Conservation (phyloP, 2,888 invertebrate genomes). For the Catocala sponsa region DNA sequence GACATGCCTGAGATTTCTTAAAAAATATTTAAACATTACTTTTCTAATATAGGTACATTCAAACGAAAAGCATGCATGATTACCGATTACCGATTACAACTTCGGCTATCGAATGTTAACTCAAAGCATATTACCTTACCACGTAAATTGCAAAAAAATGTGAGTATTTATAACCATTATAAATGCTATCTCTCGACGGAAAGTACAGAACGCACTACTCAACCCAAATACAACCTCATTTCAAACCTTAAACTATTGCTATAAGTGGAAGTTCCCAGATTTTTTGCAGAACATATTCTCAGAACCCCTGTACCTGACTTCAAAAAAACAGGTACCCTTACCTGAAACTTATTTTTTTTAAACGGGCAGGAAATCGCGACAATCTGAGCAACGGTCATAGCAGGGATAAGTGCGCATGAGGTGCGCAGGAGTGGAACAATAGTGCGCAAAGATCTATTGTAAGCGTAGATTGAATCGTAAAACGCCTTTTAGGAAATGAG, state of each 20-base stretch:
- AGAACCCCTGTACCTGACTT: constrained; percentile 53
- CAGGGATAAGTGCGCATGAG: constrained; percentile 56
- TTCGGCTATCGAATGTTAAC: no score
- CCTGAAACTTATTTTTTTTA: constrained; percentile 59
- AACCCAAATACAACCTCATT: constrained; percentile 24
- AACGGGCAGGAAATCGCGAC: constrained; percentile 79
- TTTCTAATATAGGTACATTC: no score
- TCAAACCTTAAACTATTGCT: constrained; percentile 50
- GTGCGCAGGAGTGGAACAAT: constrained; percentile 40
- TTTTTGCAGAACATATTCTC: constrained; percentile 53
- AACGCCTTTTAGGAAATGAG: constrained; percentile 45
- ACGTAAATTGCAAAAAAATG: no score
- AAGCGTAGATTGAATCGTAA: constrained; percentile 47
- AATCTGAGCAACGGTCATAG: constrained; percentile 70
- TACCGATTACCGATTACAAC: no score
- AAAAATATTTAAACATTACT: no score
- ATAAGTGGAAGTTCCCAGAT: constrained; percentile 42
- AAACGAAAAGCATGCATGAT: no score
- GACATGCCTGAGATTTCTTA: no score
- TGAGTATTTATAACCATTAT: no score
- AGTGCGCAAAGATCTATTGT: constrained; percentile 42
- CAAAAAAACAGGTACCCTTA: constrained; percentile 72
- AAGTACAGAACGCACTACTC: constrained; percentile 9
- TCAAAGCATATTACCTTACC: no score
- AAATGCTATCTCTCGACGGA: constrained; percentile 15